Base-by-base conservation (phyloP, 2,888 invertebrate genomes). In the Salticus scenicus region DNA sequence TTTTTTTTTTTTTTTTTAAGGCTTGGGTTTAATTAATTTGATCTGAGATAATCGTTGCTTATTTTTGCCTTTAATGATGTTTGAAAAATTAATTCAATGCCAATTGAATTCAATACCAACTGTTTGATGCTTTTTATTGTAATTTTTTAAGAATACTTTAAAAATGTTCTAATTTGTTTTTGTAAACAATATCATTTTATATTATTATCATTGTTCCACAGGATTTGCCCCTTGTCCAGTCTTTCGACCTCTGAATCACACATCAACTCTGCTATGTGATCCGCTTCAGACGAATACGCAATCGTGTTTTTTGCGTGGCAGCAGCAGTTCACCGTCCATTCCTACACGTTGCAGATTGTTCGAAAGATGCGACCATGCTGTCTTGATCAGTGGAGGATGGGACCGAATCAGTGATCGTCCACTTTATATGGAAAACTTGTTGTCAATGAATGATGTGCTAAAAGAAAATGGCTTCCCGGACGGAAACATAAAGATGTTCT, bases 341-440 rank as follows among this genome's bases (percentile, higher is more conserved):
- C 67, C 66, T 2, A 90, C 91, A 7, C 90, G 90, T 47, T 93
- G 92, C 87, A 90, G 91, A 5, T 89, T 92, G 77, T 91, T 92
- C 88, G 92, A 92, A 88, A 91, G 91, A 8, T 93, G 92, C 89
- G 92, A 93, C 89, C 91, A 92, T 89, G 93, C 92, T 2, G 91
- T 93, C 17, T 87, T 93, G 14, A 78, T 93, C 31, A 92, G 92
- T 0, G 93, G 93, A 0, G 92, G 92, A 1, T 93, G 92, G 92
- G 92, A 92, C 88, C 88, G 92, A 10, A 90, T 91, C 72, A 91
- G 91, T 20, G 90, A 91, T 1, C 90, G 90, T n/a, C 89, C 89
- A 12, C 88, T 90, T 30, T 90, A 91, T 51, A 88, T 90, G 63
- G 80, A 90, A 27, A 92, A 92, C 87, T 88, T 92, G 17, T 88